These are phyloP conservation scores for Dendrolimus houi DNA, from an alignment of 2,888 invertebrate species.

Conservation along the genomic window DNA sequence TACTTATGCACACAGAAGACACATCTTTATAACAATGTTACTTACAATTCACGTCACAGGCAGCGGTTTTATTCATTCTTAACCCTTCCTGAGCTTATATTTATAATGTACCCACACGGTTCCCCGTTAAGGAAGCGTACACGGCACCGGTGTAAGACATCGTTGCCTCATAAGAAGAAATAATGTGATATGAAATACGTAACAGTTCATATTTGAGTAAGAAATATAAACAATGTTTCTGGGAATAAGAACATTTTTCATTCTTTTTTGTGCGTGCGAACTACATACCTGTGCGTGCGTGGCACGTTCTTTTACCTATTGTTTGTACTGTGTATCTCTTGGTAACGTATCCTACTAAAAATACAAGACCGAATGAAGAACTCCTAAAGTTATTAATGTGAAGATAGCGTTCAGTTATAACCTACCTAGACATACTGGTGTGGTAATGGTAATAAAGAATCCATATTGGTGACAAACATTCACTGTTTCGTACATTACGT, in stretches of 20 bases:
- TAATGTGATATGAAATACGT: slow-evolving; percentile 15
- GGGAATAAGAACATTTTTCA: slow-evolving; percentile 33
- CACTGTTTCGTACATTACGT: no score
- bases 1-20: slow-evolving; percentile 32
- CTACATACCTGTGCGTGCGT: slow-evolving; percentile 31
- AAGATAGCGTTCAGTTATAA: no score
- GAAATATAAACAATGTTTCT: slow-evolving; percentile 28
- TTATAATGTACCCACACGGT: neutral
- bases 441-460: no score
- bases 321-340: slow-evolving; percentile 17
- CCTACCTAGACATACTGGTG: no score
- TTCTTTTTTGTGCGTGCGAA: slow-evolving; percentile 29
- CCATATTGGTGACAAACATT: no score
- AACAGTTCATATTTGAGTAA: slow-evolving; percentile 20
- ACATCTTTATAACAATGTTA: slow-evolving; percentile 40
- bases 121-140: neutral
- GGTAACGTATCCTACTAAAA: slow-evolving; percentile 10
- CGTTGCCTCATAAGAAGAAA: slow-evolving; percentile 3
- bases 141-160: neutral
- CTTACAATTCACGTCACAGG: slow-evolving; percentile 29
- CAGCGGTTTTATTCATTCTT: slow-evolving; percentile 27
- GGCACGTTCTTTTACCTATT: slow-evolving; percentile 30
- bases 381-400: no score
- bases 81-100: slow-evolving; percentile 22
- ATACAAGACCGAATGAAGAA: slow-evolving; percentile 11